Evolutionary conservation across 1,140 invertebrate species (phyloP).

Genomic region (Maconellicoccus hirsutus): DNA sequence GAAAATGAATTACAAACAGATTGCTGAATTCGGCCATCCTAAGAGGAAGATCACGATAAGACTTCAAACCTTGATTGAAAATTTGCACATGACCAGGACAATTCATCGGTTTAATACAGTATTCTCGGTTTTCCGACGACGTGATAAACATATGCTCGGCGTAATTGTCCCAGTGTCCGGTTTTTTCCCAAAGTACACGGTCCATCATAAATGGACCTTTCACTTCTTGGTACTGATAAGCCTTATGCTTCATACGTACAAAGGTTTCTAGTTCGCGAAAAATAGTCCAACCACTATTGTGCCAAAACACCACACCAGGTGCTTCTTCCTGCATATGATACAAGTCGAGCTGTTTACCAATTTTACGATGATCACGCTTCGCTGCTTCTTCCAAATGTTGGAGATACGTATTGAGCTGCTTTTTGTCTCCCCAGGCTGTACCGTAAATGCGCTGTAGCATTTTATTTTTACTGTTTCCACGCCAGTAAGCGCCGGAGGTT

Average conservation of each 20-base stretch:
- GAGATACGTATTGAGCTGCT: slow-evolving; percentile 23
- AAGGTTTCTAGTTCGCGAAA: too few relatives aligned
- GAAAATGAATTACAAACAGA: too few relatives aligned
- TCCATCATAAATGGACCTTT: slow-evolving; percentile 95
- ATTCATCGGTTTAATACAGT: slow-evolving; percentile 98
- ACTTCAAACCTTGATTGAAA: slow-evolving; percentile 69
- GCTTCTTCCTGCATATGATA: slow-evolving; percentile 11
- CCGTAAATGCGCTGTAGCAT: slow-evolving; percentile 25
- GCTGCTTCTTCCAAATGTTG: slow-evolving; percentile 86
- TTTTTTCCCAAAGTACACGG: slow-evolving; percentile 94
- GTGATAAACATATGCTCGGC: slow-evolving; percentile 92
- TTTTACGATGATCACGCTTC: slow-evolving; percentile 92
- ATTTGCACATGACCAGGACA: slow-evolving; percentile 91
- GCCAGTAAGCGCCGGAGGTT: slow-evolving; percentile 1
- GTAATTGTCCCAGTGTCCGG: slow-evolving; percentile 98
- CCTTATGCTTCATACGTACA: too few relatives aligned
- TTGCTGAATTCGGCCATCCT: slow-evolving; percentile 97
- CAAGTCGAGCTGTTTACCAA: slow-evolving; percentile 86
- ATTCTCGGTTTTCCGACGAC: slow-evolving; percentile 97
- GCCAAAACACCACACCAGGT: neutral
- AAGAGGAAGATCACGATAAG: slow-evolving; percentile 90
- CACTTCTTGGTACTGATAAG: slow-evolving; percentile 98
- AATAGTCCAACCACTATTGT: neutral
- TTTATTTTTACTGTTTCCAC: slow-evolving; percentile 24
- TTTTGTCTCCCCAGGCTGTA: slow-evolving; percentile 25